Conservation (phyloP, 2,888 invertebrate species). For the Andrena bicolor region DNA sequence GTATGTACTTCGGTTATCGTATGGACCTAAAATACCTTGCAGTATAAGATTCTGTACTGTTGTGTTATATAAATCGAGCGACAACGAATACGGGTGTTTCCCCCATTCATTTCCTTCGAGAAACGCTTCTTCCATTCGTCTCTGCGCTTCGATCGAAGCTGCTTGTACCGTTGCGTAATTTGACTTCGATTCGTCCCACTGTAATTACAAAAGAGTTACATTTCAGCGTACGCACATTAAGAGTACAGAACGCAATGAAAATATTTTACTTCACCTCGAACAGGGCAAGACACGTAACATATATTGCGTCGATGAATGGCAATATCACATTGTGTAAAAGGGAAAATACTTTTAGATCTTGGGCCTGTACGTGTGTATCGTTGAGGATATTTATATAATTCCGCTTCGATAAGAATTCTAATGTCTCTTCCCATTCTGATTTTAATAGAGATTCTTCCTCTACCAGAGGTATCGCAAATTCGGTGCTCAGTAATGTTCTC, state of each 20-base stretch:
- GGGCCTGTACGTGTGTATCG: conserved; percentile 82
- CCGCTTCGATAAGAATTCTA: conserved; percentile 72
- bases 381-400: conserved; percentile 68
- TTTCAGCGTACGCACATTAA: not conserved
- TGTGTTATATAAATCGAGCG: conserved; percentile 87
- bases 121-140: conserved; percentile 86
- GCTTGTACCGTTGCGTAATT: conserved; percentile 84
- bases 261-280: conserved; percentile 84
- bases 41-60: conserved; percentile 76
- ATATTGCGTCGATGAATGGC: conserved; percentile 89
- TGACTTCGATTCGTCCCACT: conserved; percentile 77
- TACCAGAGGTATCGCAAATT: conserved; percentile 78
- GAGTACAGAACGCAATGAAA: conserved; percentile 51
- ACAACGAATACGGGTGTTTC: conserved; percentile 90
- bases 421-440: conserved; percentile 77
- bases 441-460: conserved; percentile 67
- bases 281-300: conserved; percentile 85
- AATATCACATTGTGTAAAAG: conserved; percentile 88
- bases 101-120: conserved; percentile 68
- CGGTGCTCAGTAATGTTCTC: conserved; percentile 77
- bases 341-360: conserved; percentile 85
- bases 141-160: conserved; percentile 87
- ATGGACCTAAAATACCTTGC: conserved; percentile 70
- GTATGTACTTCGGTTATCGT: conserved; percentile 69
- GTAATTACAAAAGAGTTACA: conserved; percentile 44